Evolutionary conservation across 2,113 vertebrate genomes (phyloP).

Genomic region (Pelvicachromis taeniatus): DNA sequence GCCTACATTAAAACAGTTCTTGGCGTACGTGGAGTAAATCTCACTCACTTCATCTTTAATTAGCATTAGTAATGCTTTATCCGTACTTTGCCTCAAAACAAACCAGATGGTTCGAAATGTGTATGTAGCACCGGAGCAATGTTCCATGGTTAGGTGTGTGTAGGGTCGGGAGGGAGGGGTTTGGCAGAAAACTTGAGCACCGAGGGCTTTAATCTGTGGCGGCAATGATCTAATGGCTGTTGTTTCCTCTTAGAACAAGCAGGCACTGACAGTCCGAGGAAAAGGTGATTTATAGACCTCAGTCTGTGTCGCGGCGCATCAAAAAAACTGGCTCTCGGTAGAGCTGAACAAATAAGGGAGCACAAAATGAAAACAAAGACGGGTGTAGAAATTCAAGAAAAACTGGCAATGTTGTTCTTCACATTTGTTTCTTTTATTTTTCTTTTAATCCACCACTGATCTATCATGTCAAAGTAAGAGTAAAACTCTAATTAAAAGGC

Average conservation of each 20-base stretch:
- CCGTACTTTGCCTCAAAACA: slow-evolving; percentile 47
- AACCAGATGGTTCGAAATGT: slow-evolving; percentile 62
- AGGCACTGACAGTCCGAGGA: slow-evolving; percentile 60
- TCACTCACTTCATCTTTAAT: slow-evolving; percentile 55
- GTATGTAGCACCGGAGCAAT: slow-evolving; percentile 5
- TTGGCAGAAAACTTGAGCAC: slow-evolving; percentile 43
- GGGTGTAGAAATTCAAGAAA: slow-evolving; percentile 17
- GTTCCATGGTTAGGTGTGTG: slow-evolving; percentile 20
- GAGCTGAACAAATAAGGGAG: slow-evolving; percentile 3
- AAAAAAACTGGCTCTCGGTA: slow-evolving; percentile 35
- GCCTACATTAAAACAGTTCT: slow-evolving; percentile 29
- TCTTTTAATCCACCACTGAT: background rate
- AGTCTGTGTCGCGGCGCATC: slow-evolving; percentile 47
- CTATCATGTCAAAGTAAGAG: background rate
- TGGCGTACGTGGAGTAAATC: slow-evolving; percentile 40
- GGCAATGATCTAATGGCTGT: slow-evolving; percentile 72
- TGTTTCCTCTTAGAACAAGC: slow-evolving; percentile 69
- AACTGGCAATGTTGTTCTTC: slow-evolving; percentile 2
- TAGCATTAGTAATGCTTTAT: slow-evolving; percentile 60
- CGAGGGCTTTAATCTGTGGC: slow-evolving; percentile 55
- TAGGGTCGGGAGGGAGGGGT: background rate
- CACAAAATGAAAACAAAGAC: background rate
- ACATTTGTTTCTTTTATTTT: background rate
- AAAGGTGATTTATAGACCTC: slow-evolving; percentile 71
- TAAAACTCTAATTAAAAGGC: slow-evolving; percentile 76